Evolutionary conservation across 2,797 vertebrate genomes (phyloP), one percentile per base, ranked within the genome.

Genomic region (Enteromius mattozi): DNA sequence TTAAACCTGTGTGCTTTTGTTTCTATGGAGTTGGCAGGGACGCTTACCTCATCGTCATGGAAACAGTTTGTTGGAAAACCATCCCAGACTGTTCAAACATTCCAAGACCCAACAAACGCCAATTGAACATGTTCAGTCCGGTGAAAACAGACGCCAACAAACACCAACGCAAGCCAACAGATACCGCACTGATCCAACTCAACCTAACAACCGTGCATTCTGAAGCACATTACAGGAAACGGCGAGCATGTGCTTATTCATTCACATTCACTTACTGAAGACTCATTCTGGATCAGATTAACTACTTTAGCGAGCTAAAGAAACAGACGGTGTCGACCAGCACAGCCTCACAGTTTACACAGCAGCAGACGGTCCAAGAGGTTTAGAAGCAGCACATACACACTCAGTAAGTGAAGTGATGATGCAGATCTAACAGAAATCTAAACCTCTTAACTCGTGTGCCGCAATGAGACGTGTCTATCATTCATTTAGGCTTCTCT

Each of bases 261-360:
- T 86, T 71, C 63, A 81, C 65, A 88, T 79, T 85, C 80, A 76
- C 83, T 87, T 86, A 75, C 63, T 69, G 49, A 37, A 85, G 74
- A 75, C 77, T 59, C 71, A 69, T 37, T 56, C 84, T 85, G 51
- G 68, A 85, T 72, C 65, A 76, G 85, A 68, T 49, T 78, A 72
- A 72, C 33, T 59, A 77, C 24, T 87, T 87, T 74, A 78, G 21
- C 42, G 47, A 87, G 82, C 86, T 83, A 81, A 87, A 84, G 84
- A 54, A 61, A 49, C 71, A 81, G 80, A 24, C 19, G 2, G 76
- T 66, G 84, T 87, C 72, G 80, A 63, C 49, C 51, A 13, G 70
- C 69, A 77, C 24, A 56, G 47, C 80, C 47, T 86, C 71, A 83
- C 77, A 81, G 21, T 54, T 75, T 75, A 66, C 24, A 54, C 47